Evolutionary conservation across 2,113 vertebrate species (phyloP).

Genomic region (Oryzias javanicus): DNA sequence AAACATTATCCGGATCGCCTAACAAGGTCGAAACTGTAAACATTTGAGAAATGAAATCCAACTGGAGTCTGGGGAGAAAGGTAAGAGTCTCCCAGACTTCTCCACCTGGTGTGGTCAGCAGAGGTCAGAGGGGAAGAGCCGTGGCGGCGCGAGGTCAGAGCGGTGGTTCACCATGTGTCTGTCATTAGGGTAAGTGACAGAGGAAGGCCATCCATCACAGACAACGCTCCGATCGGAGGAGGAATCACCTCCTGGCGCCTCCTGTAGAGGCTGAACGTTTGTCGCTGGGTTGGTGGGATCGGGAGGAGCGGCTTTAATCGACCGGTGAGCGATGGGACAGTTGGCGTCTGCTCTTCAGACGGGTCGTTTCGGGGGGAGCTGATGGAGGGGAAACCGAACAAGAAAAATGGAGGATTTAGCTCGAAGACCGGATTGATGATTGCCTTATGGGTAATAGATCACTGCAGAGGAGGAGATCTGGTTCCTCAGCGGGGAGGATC

Average conservation of each 20-base stretch:
- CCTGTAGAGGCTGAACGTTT: not conserved
- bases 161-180: conserved; percentile 37
- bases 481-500: conserved; percentile 41
- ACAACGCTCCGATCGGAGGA: conserved; percentile 34
- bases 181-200: conserved; percentile 59
- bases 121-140: conserved; percentile 23
- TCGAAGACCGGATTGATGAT: conserved; percentile 44
- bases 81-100: conserved; percentile 29
- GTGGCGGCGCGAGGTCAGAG: not conserved
- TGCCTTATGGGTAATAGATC: conserved; percentile 41
- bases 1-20: not conserved
- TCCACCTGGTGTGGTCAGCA: conserved; percentile 40
- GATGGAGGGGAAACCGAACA: conserved; percentile 51
- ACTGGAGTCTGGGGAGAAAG: conserved; percentile 4
- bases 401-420: conserved; percentile 52
- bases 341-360: conserved; percentile 42
- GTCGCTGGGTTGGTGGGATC: conserved; percentile 23
- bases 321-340: conserved; percentile 46
- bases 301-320: conserved; percentile 56
- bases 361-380: conserved; percentile 46
- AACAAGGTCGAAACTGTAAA: not conserved
- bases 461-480: conserved; percentile 15
- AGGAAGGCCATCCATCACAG: conserved; percentile 67
- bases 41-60: conserved; percentile 4
- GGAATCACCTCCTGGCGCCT: conserved; percentile 68